Conservation (phyloP, 23 tunicate species). For the Ciona savignyi region DNA sequence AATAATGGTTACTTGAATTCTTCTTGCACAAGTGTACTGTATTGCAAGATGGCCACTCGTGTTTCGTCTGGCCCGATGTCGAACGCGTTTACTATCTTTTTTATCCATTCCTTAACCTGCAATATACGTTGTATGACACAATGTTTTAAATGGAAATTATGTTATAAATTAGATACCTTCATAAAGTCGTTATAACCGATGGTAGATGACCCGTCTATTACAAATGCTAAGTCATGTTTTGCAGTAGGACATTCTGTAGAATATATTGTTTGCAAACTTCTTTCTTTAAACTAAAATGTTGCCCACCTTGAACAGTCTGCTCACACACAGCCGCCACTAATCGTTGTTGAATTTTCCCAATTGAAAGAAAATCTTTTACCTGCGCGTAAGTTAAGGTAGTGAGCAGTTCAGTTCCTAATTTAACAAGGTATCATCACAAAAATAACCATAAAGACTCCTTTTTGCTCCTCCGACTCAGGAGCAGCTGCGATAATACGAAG, state of each 20-base stretch:
- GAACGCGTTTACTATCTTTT: constrained; percentile 65
- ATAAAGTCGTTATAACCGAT: constrained; percentile 62
- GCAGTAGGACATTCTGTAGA: constrained; percentile 76
- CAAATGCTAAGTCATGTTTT: constrained; percentile 60
- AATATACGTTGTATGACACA: not conserved
- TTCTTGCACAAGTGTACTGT: constrained; percentile 61
- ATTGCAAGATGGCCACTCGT: constrained; percentile 58
- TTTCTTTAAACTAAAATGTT: too few species aligned
- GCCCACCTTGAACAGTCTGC: constrained; percentile 64
- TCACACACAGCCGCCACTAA: constrained; percentile 53
- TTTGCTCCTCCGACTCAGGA: not conserved
- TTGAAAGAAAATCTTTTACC: constrained; percentile 43
- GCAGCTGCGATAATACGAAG: constrained; percentile 23
- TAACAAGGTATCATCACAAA: not conserved
- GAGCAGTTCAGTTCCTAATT: too few species aligned
- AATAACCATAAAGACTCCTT: constrained; percentile 7
- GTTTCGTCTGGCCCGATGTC: constrained; percentile 61
- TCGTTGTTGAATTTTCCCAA: constrained; percentile 24
- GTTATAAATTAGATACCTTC: constrained; percentile 26
- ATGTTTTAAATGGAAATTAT: not conserved
- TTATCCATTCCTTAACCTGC: constrained; percentile 83
- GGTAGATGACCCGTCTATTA: constrained; percentile 70
- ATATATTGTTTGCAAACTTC: too few species aligned
- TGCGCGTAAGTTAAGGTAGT: too few species aligned
- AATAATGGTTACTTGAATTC: constrained; percentile 58